Evolutionary conservation across 2,113 vertebrate genomes (phyloP).

Genomic region (Pygoscelis antarcticus): DNA sequence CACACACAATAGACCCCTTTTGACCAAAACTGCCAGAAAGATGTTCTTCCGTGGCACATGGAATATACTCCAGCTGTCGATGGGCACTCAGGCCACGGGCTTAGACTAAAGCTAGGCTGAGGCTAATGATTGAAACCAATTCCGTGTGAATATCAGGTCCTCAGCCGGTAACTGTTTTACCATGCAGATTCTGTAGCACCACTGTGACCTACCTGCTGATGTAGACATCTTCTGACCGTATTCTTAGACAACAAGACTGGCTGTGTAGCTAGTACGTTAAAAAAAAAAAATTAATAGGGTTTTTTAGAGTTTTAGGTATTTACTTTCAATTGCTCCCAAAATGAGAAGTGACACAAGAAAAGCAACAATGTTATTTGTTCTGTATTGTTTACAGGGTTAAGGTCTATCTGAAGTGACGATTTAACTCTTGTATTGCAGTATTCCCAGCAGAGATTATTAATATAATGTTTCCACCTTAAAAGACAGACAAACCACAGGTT

Average conservation of each 20-base stretch:
- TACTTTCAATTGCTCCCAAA: background rate
- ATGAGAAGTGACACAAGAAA: background rate
- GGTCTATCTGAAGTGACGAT: background rate
- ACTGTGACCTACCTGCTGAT: background rate
- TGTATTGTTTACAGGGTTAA: background rate
- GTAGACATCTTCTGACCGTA: background rate
- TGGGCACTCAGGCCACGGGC: fast-evolving
- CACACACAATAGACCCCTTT: background rate
- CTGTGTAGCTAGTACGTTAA: background rate
- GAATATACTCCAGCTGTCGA: background rate
- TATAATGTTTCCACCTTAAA: background rate
- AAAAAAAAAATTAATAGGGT: background rate
- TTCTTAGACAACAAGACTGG: background rate
- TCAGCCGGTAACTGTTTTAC: background rate
- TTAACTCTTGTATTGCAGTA: background rate
- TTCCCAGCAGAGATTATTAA: background rate
- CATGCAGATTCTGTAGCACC: background rate
- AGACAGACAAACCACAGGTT: background rate
- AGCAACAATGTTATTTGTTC: background rate
- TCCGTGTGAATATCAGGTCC: background rate
- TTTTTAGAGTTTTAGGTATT: background rate
- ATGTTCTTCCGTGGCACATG: fast-evolving
- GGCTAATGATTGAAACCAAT: background rate
- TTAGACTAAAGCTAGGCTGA: background rate
- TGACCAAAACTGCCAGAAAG: background rate